These are phyloP conservation scores for Acrossocheilus fasciatus DNA, from an alignment of 2,797 vertebrate species.

Conservation along the genomic window DNA sequence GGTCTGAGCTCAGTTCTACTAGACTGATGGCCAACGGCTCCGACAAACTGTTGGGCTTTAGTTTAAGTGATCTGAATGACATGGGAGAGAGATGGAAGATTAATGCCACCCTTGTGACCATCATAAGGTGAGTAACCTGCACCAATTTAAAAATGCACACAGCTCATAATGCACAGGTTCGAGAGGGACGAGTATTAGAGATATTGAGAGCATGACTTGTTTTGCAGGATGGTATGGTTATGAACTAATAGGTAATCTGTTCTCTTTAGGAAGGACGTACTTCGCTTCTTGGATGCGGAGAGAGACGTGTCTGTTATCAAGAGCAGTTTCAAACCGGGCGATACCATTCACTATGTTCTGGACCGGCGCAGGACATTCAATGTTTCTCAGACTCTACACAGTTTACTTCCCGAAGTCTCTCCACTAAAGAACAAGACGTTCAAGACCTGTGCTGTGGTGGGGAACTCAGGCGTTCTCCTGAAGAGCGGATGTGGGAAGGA, in stretches of 20 bases:
- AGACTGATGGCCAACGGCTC: constrained; percentile 85
- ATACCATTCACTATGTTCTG: constrained; percentile 87
- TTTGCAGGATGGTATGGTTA: neutral
- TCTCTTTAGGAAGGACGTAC: constrained; percentile 85
- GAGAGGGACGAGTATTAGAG: neutral
- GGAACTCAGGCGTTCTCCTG: constrained; percentile 89
- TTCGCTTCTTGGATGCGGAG: constrained; percentile 88
- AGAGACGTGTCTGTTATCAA: constrained; percentile 88
- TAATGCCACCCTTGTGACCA: constrained; percentile 84
- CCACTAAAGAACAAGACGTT: constrained; percentile 88
- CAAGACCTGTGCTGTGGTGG: constrained; percentile 87
- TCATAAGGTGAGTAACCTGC: constrained; percentile 82
- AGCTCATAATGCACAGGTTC: neutral
- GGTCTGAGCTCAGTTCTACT: constrained; percentile 79
- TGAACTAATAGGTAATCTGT: neutral
- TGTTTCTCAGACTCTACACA: constrained; percentile 84
- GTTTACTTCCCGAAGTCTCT: constrained; percentile 87
- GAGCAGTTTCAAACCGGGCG: constrained; percentile 88
- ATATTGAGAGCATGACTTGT: neutral
- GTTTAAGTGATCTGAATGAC: constrained; percentile 77
- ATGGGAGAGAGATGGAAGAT: constrained; percentile 82
- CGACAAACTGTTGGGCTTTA: constrained; percentile 77
- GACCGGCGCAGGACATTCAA: constrained; percentile 86
- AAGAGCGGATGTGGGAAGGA: constrained; percentile 87
- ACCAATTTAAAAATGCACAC: neutral